Evolutionary conservation across 2,113 vertebrate species (phyloP), one percentile per base, ranked within the genome.

Genomic region (Scopus umbretta): DNA sequence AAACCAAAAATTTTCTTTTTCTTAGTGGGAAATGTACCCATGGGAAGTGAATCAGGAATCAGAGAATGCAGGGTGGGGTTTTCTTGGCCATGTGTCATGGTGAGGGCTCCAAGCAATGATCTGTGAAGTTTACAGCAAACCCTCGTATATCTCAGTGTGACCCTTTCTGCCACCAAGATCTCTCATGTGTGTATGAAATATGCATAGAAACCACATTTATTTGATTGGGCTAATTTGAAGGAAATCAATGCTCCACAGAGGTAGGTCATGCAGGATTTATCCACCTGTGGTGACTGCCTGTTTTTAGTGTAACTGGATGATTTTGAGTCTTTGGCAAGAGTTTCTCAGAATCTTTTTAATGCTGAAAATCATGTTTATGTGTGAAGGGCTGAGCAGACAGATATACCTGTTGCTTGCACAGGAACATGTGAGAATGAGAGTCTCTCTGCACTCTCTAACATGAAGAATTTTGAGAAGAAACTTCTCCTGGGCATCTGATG

Each of bases 371-470:
- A 16, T 47, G 56, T 86, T 62, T 66, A 68, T 3, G 32, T 65
- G 79, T 94, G 90, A 94, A 93, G 59, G 85, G 55, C 63, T 93
- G 47, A 93, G 63, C 59, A 92, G 86, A 58, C 32, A 76, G 61
- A 80, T 65, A 72, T 21, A 90, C 67, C 47, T 89, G 68, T 70
- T 95, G 50, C 72, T 86, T 74, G 8, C n/a, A n/a, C 27, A 56
- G n/a, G 65, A 89, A 81, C 40, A 36, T 16, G 34, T 38, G 40
- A 89, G 52, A 87, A 61, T 0, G 0, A 45, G 9, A 42, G 23
- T 6, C 10, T 65, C 62, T 96, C 58, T 90, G 30, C 65, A 87
- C 16, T 81, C 73, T 88, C 27, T 82, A 53, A 42, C 42, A 49
- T 22, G 53, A 81, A 72, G 68, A 43, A 52, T 85, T 94, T 86